phyloP scores from a whole-genome alignment of 2,113 vertebrate genomes.

The Ailuropoda melanoleuca region DNA sequence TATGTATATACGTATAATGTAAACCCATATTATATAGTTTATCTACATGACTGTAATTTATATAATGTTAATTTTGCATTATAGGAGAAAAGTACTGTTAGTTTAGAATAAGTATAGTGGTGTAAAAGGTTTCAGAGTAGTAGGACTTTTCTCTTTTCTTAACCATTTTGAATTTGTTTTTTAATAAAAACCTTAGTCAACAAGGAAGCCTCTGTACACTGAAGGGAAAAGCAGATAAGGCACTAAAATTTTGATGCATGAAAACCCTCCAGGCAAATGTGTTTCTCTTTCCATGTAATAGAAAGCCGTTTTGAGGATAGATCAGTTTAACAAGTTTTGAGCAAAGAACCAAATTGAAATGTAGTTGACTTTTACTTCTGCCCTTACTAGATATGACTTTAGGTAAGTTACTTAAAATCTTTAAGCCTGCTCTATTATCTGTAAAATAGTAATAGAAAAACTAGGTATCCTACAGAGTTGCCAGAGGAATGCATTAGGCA shows the following conservation, averaged over 20 bases:
- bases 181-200: neutral
- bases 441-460: neutral
- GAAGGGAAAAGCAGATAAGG: neutral
- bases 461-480: neutral
- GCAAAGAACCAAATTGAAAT: slow-evolving; percentile 1
- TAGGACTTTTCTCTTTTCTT: neutral
- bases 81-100: neutral
- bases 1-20: neutral
- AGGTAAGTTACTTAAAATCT: neutral
- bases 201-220: neutral
- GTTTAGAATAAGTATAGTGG: neutral
- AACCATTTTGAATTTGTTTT: neutral
- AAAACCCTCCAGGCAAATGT: neutral
- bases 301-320: neutral
- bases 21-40: neutral
- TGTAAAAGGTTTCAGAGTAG: neutral
- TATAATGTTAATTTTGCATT: neutral
- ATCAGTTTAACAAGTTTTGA: neutral
- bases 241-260: neutral
- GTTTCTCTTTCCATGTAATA: neutral
- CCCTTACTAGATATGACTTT: neutral
- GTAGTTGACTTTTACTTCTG: neutral
- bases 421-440: neutral
- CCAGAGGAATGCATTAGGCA: neutral
- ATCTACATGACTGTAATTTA: neutral